Evolutionary conservation across 2,888 invertebrate species (phyloP).

Genomic region (Coelinius sp.): DNA sequence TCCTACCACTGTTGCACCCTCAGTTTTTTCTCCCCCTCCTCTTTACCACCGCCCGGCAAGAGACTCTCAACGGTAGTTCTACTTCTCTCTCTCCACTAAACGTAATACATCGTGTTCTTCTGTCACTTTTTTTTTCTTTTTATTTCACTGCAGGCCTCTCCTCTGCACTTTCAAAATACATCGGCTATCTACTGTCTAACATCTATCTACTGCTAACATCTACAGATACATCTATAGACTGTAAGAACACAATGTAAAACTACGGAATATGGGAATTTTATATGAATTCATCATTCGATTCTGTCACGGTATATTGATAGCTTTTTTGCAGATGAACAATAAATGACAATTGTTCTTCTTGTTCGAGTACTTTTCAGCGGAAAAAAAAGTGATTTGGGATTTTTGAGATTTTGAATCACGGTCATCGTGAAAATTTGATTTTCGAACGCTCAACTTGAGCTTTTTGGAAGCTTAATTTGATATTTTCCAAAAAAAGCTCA

Average conservation of each 20-base stretch:
- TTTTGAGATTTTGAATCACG: too few species aligned
- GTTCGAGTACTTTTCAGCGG: too few species aligned
- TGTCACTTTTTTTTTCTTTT: constrained; percentile 20
- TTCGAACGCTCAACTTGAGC: too few species aligned
- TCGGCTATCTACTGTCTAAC: neutral
- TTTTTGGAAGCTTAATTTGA: too few species aligned
- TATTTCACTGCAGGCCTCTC: neutral
- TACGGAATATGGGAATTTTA: neutral
- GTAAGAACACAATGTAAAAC: neutral
- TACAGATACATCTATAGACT: neutral
- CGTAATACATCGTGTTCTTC: constrained; percentile 36
- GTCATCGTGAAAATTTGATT: too few species aligned
- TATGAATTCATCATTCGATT: neutral
- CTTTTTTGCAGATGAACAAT: too few species aligned
- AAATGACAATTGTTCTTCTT: too few species aligned
- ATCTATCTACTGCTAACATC: too few species aligned
- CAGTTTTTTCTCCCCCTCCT: constrained; percentile 17
- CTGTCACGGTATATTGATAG: neutral
- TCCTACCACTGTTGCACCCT: constrained; percentile 10
- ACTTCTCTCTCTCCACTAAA: constrained; percentile 33
- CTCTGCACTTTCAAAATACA: neutral
- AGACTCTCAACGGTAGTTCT: too few species aligned
- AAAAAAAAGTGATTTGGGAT: too few species aligned
- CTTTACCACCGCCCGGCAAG: too few species aligned
- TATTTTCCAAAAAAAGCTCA: too few species aligned